phyloP scores from a whole-genome alignment of 1,140 invertebrate species.

The Drosophila kanapiae region DNA sequence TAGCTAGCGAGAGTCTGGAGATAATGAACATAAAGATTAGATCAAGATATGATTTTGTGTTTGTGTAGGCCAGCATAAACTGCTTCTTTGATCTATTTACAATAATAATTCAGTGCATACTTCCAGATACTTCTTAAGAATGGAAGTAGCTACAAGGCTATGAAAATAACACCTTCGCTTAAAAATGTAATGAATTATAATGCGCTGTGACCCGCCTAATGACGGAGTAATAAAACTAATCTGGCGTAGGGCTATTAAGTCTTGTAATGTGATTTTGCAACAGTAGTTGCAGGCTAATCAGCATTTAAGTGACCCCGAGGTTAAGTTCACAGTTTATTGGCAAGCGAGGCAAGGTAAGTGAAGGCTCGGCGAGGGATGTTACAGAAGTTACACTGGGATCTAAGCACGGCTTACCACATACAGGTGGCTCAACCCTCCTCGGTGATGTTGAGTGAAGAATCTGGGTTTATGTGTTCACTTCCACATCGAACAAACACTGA shows the following conservation, averaged over 20 bases:
- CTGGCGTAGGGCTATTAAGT: background rate
- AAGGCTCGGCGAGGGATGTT: slow-evolving; percentile 9
- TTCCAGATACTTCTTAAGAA: background rate
- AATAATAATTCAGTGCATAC: background rate
- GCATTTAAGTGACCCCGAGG: slow-evolving; percentile 13
- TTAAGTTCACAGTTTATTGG: slow-evolving; percentile 11
- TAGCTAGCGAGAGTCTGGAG: background rate
- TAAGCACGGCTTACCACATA: background rate
- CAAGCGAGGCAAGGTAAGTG: background rate
- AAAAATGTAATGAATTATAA: background rate
- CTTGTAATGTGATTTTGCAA: background rate
- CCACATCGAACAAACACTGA: slow-evolving; percentile 14
- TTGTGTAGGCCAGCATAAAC: too few species aligned
- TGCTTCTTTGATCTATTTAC: too few species aligned
- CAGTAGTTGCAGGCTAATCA: slow-evolving; percentile 17
- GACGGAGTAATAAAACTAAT: background rate
- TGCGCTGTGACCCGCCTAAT: background rate
- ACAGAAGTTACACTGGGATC: background rate
- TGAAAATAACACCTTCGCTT: background rate
- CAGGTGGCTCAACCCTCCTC: background rate
- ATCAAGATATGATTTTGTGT: too few species aligned
- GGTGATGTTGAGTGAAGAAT: slow-evolving; percentile 1
- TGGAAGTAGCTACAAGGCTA: too few species aligned
- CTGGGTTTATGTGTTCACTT: slow-evolving; percentile 40
- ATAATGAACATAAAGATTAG: background rate